phyloP scores from a whole-genome alignment of 2,888 invertebrate genomes.

The Mesorhabditis spiculigera region DNA sequence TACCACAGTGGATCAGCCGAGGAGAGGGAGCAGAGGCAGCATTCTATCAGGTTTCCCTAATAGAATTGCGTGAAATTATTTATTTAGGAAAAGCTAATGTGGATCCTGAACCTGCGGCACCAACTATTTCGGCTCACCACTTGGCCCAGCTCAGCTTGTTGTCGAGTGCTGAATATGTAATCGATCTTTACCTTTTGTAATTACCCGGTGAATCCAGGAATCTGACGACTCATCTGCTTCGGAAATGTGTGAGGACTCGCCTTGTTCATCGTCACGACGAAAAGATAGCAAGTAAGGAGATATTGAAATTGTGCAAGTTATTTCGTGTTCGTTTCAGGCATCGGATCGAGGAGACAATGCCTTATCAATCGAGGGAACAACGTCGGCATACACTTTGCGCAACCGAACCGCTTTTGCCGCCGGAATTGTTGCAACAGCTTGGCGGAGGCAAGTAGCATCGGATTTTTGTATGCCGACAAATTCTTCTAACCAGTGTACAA shows the following conservation, averaged over 20 bases:
- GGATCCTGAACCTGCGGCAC: conserved; percentile 29
- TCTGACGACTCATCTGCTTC: conserved; percentile 51
- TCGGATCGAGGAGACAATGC: neutral
- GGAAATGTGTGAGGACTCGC: conserved; percentile 37
- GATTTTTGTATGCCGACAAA: conserved; percentile 17
- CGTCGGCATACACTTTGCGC: conserved; percentile 48
- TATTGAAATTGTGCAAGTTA: conserved; percentile 17
- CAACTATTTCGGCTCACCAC: conserved; percentile 52
- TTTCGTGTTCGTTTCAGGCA: neutral
- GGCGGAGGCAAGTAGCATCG: conserved; percentile 20
- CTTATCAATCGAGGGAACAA: conserved; percentile 15
- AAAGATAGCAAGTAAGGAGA: conserved; percentile 17
- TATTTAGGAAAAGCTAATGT: conserved; percentile 38
- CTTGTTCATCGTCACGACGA: conserved; percentile 19
- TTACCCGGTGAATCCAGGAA: conserved; percentile 31
- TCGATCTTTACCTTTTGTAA: neutral
- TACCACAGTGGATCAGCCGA: conserved; percentile 12
- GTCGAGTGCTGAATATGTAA: conserved; percentile 46
- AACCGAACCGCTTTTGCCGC: conserved; percentile 39
- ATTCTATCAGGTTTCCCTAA: conserved; percentile 10
- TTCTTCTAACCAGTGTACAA: neutral
- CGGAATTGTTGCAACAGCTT: conserved; percentile 24
- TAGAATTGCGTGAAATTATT: conserved; percentile 19
- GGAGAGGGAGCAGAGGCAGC: conserved; percentile 16
- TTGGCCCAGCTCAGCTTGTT: conserved; percentile 49